Base-by-base conservation (phyloP, 2,113 vertebrate species). In the Oceanites oceanicus region DNA sequence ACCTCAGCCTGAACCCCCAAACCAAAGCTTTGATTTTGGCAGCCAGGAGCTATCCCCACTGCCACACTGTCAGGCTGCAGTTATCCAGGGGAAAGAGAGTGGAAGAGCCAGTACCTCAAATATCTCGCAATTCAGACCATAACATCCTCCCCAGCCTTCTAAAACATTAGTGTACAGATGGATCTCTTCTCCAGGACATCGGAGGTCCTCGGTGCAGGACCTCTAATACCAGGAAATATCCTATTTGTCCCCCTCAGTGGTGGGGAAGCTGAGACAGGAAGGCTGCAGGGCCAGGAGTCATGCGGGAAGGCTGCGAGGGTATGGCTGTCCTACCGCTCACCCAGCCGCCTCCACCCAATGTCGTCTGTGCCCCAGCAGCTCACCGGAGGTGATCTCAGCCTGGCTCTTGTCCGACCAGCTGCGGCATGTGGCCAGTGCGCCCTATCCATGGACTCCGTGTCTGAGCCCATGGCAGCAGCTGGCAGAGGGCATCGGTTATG, bases 391-490 rank as follows among this genome's bases (percentile, higher is more conserved):
- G 36, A 25, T 32, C 49, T 38, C 81, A 26, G 9, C 53, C 74
- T 79, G 74, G 36, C 13, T 59, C 30, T 47, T 40, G 8, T 53
- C 73, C 0, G 4, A 18, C 15, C 0, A 2, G 18, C n/a, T 34
- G 47, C 6, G 7, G 15, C 8, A 3, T 10, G 17, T 3, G 6
- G 50, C 70, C 50, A 27, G 25, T 2, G 13, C 0, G 0, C n/a
- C 40, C 32, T 4, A 4, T 36, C 42, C 22, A 1, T 7, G 40
- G 61, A 32, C 2, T 0, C 29, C 0, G 1, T 0, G 2, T 32
- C 34, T 3, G 2, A 66, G 47, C 36, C 62, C 4, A 1, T 4
- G 44, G 73, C 68, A 50, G 63, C 72, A 65, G 75, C 79, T 71
- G 86, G 20, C 18, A 63, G 27, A 5, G 4, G 65, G 40, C 76